A percentile compares a stretch with the other conserved stretches of the same genome.
Evolutionary conservation across 1,140 invertebrate genomes (phyloP).

Genomic region (Lethrus apterus): DNA sequence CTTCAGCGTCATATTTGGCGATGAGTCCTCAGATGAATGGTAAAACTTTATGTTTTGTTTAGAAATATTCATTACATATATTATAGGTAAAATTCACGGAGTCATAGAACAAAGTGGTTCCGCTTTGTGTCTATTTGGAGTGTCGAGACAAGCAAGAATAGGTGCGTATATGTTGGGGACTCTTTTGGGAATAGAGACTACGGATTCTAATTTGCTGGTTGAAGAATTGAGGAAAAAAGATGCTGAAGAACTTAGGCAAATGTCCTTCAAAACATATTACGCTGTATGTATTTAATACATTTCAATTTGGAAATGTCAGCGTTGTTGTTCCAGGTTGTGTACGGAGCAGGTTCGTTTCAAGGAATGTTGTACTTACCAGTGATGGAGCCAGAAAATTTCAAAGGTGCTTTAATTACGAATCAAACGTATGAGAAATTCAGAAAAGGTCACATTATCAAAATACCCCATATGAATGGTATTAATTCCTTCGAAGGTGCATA

Average conservation of each 20-base stretch:
- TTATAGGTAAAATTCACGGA: slow-evolving; percentile 20
- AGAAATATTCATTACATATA: too few relatives aligned
- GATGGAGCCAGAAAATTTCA: slow-evolving; percentile 21
- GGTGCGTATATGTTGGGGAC: slow-evolving; percentile 7
- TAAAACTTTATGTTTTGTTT: too few relatives aligned
- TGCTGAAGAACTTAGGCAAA: slow-evolving; percentile 2
- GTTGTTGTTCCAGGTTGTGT: slow-evolving; percentile 13
- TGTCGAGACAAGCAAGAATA: slow-evolving; percentile 7
- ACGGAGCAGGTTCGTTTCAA: slow-evolving; percentile 14
- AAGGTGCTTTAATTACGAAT: slow-evolving; percentile 24
- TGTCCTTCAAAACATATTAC: slow-evolving; percentile 1
- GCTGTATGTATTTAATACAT: too few relatives aligned
- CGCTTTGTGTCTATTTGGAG: slow-evolving; percentile 36
- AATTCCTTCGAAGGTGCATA: slow-evolving; percentile 27
- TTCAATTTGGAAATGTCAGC: too few relatives aligned
- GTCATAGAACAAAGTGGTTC: slow-evolving; percentile 51
- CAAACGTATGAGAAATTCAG: slow-evolving; percentile 23
- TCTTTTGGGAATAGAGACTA: slow-evolving; percentile 7
- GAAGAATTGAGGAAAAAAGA: slow-evolving; percentile 13
- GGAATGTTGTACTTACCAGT: slow-evolving; percentile 23
- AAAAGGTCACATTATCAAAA: slow-evolving; percentile 24
- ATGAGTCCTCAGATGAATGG: slow-evolving; percentile 14
- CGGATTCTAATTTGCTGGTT: slow-evolving; percentile 4
- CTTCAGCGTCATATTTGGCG: slow-evolving; percentile 21
- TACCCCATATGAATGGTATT: slow-evolving; percentile 29